Base-by-base conservation (phyloP, 2,797 vertebrate genomes). In the Psittacula derbiana region DNA sequence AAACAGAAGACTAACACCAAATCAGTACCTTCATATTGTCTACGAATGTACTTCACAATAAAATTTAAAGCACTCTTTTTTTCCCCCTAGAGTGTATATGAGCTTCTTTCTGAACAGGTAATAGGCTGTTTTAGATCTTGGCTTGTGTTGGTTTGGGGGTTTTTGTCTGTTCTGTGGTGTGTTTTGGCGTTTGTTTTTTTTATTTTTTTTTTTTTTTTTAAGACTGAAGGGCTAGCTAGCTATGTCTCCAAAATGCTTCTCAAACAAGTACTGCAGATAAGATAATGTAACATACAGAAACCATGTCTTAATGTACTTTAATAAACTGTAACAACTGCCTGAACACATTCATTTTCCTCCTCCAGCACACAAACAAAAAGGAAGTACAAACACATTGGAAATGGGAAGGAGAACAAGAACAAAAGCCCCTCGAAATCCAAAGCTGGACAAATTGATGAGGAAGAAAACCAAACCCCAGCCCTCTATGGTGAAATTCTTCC, bases 1-100 rank as follows among this genome's bases (percentile, higher is more conserved):
- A 90, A 80, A 64, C 4, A 16, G 8, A 65, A 76, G 13, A 33
- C 46, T 2, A 49, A 66, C 1, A 2, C 6, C 8, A 47, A 28
- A n/a, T 27, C 5, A 60, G 3, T 16, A 41, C 9, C 40, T 44
- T 28, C 3, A 1, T 12, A 20, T 57, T 61, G 83, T 55, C 30
- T 33, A 15, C 0, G 1, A n/a, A 17, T 0, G 0, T 31, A n/a
- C 7, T 40, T 66, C 36, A n/a, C 1, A 4, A 28, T 3, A 41
- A 78, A 57, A 61, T 73, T 44, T 70, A 82, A 53, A 18, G 11
- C 13, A 44, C 10, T 43, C 5, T 24, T 71, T 69, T n/a, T 55
- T 50, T 65, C 12, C 12, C 2, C 7, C 24, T 2, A 0, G 6
- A 53, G 5, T 8, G 4, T 12, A n/a, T 43, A 73, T 24, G 11